Conservation (phyloP, 2,797 vertebrate genomes). For the Gambusia yucatana region DNA sequence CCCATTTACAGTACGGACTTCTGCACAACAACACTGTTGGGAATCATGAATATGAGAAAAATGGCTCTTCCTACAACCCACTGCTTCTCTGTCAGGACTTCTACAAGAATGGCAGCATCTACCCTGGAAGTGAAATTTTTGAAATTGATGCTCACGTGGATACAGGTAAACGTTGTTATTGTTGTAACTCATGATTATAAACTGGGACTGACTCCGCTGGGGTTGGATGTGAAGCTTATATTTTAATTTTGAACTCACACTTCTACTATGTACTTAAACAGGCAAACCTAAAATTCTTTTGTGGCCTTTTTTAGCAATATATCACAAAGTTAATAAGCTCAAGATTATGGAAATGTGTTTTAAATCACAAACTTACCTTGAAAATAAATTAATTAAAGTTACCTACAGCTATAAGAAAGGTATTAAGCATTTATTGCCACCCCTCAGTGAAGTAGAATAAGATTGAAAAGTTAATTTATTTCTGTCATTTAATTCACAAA, state of each 20-base stretch:
- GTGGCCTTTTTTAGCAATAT: no score
- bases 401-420: background rate
- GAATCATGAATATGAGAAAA: slow-evolving; percentile 90
- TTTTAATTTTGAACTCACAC: no score
- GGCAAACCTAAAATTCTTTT: no score
- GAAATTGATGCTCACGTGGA: slow-evolving; percentile 90
- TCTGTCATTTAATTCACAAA: background rate
- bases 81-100: slow-evolving; percentile 89
- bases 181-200: background rate
- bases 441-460: background rate
- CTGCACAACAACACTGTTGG: slow-evolving; percentile 88
- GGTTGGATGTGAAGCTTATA: background rate
- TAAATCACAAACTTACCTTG: background rate
- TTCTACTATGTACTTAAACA: no score
- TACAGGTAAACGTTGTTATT: slow-evolving; percentile 76
- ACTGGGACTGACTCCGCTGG: background rate
- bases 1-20: slow-evolving; percentile 81
- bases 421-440: background rate
- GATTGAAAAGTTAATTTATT: background rate
- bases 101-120: slow-evolving; percentile 88
- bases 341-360: background rate
- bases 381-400: background rate
- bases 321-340: background rate
- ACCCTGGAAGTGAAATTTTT: slow-evolving; percentile 90
- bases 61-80: slow-evolving; percentile 70